Base-by-base conservation (phyloP, 2,113 vertebrate species). In the Guaruba guarouba region DNA sequence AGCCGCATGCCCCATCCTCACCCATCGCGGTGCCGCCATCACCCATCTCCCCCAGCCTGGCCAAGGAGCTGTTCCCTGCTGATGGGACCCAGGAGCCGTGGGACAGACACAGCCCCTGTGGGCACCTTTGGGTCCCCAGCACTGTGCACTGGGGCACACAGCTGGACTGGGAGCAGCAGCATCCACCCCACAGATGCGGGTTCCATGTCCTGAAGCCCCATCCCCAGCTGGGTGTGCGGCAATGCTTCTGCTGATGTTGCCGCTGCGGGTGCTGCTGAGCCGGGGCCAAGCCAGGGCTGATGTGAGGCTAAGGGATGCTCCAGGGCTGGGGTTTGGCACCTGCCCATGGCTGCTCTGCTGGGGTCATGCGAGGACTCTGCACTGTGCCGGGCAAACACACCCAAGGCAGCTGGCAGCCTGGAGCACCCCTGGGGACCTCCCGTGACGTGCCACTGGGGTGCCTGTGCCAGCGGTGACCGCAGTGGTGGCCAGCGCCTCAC, bases 1-100 rank as follows among this genome's bases (percentile, higher is more conserved):
- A 91, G 84, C 59, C 2, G 0, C 86, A 20, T 1, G 0, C 10
- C 39, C 51, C 1, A 1, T 52, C 17, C 3, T 52, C 0, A 0
- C 54, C 41, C 59, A 6, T 28, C 8, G 2, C 0, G 5, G 64
- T 0, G 0, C 66, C 2, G 0, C 49, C 3, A 27, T 69, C 6
- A 4, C 68, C 57, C 48, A 5, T n/a, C 1, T 1, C 39, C 57
- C 43, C 31, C 20, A 1, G 5, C 37, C 46, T 0, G 1, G 2
- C 23, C 1, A 37, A 70, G 28, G 73, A 81, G 55, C 10, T 52
- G 35, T 31, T 85, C 35, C 37, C 55, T 88, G 71, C 49, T 3
- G 0, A 4, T 0, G 7, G 61, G 6, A 12, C 5, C 1, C 0
- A 3, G 54, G 64, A 93, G 39, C 75, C 0, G 0, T 9, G 43